Evolutionary conservation across 2,113 vertebrate genomes (phyloP).

Genomic region (Ivindomyrus marchei): DNA sequence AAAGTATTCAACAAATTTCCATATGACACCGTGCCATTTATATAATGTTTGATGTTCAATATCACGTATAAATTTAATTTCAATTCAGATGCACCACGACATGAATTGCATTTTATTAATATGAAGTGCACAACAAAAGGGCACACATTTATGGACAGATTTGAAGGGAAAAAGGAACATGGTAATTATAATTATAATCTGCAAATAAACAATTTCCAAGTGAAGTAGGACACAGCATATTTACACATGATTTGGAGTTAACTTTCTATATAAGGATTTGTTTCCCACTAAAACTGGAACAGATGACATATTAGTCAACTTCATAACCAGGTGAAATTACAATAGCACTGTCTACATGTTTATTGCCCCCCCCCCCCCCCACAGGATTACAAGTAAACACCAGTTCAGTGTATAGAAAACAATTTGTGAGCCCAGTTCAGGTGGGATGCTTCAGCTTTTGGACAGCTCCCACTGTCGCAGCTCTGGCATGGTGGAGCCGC

Average conservation of each 20-base stretch:
- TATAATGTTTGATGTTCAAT: neutral
- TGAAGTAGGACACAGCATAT: neutral
- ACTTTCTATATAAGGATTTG: neutral
- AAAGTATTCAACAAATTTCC: neutral
- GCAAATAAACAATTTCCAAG: neutral
- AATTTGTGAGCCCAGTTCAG: neutral
- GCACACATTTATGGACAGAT: neutral
- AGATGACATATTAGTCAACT: neutral
- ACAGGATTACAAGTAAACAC: neutral
- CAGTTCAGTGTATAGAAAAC: neutral
- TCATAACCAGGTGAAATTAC: neutral
- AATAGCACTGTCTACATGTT: neutral
- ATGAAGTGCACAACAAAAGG: neutral
- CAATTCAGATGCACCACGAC: neutral
- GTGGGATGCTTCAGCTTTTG: neutral
- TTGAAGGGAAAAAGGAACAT: neutral
- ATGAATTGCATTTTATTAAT: neutral
- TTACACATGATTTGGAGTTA: neutral
- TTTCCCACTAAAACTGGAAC: neutral
- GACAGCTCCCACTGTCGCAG: neutral
- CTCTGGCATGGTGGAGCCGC: neutral
- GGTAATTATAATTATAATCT: neutral
- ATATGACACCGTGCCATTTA: neutral
- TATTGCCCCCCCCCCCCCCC: neutral
- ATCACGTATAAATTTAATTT: neutral